A percentile compares a stretch with the other conserved stretches of the same genome.
phyloP scores from a whole-genome alignment of 2,113 vertebrate species.

The Chitala chitala region DNA sequence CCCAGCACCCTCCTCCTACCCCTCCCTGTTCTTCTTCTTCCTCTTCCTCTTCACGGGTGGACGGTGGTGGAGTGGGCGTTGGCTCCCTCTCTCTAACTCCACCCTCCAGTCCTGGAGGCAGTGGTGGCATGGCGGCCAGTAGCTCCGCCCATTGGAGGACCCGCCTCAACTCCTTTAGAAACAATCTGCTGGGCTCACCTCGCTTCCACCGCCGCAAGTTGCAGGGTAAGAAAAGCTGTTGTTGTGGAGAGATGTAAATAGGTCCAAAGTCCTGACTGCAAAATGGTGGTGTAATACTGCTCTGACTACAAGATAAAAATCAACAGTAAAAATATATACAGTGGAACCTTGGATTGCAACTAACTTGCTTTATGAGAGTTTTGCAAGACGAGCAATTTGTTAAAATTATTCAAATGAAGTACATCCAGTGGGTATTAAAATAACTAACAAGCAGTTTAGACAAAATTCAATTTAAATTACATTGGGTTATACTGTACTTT shows the following conservation, averaged over 20 bases:
- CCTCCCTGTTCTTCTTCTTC: slow-evolving; percentile 67
- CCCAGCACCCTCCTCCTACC: slow-evolving; percentile 53
- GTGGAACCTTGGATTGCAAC: no score
- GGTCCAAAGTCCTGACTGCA: no score
- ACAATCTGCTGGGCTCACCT: slow-evolving; percentile 85
- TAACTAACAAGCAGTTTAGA: no score
- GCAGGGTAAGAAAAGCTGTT: slow-evolving; percentile 76
- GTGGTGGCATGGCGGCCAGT: slow-evolving; percentile 73
- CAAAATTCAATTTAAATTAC: no score
- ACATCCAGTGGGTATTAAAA: no score
- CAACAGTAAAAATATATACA: no score
- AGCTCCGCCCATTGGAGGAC: slow-evolving; percentile 80
- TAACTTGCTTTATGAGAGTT: no score
- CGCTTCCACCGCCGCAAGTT: slow-evolving; percentile 88
- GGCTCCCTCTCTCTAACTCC: slow-evolving; percentile 73
- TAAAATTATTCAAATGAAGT: no score
- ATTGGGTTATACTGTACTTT: no score
- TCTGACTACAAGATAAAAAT: no score
- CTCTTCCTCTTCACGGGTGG: slow-evolving; percentile 68
- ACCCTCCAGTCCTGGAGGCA: slow-evolving; percentile 81
- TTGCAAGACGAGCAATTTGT: no score
- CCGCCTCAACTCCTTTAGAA: slow-evolving; percentile 88
- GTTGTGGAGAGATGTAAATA: background rate
- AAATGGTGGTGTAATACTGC: no score
- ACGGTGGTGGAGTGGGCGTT: slow-evolving; percentile 61